Evolutionary conservation across 1,140 invertebrate species (phyloP).

Genomic region (Trichoplusia ni): DNA sequence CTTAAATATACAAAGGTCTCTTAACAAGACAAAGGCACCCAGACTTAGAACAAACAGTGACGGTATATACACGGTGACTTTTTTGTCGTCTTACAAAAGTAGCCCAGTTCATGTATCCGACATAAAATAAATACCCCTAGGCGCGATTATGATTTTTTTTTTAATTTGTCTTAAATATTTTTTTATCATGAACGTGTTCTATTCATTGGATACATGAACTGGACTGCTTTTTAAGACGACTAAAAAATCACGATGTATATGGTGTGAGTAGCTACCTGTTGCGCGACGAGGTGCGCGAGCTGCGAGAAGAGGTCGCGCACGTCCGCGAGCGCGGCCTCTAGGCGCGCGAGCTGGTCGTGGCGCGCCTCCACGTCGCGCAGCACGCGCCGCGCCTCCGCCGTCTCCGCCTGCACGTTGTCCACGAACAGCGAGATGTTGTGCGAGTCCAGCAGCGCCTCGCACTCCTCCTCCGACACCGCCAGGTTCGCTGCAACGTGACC

Average conservation of each 20-base stretch:
- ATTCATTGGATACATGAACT: too few species aligned
- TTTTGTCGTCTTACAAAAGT: too few species aligned
- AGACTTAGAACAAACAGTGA: too few species aligned
- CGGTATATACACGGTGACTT: too few species aligned
- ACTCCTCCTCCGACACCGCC: constrained; percentile 81
- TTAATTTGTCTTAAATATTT: too few species aligned
- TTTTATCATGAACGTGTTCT: too few species aligned
- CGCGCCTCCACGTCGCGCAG: constrained; percentile 92
- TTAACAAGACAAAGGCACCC: too few species aligned
- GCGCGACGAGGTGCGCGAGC: constrained; percentile 88
- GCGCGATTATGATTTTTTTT: too few species aligned
- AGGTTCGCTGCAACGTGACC: constrained; percentile 79
- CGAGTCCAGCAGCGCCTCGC: constrained; percentile 79
- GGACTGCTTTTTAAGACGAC: too few species aligned
- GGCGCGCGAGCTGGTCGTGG: constrained; percentile 91
- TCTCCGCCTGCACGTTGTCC: constrained; percentile 88
- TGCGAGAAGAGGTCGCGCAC: constrained; percentile 92
- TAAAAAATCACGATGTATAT: background rate
- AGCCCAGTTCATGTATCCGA: too few species aligned
- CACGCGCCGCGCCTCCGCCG: constrained; percentile 89
- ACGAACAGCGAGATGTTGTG: constrained; percentile 83
- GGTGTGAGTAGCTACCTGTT: constrained; percentile 81
- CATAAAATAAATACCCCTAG: too few species aligned
- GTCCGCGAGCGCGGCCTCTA: constrained; percentile 91
- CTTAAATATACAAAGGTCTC: too few species aligned